A percentile compares a stretch with the other conserved stretches of the same genome.
Conservation (phyloP, 2,797 vertebrate species). For the Galaxias olidus region DNA sequence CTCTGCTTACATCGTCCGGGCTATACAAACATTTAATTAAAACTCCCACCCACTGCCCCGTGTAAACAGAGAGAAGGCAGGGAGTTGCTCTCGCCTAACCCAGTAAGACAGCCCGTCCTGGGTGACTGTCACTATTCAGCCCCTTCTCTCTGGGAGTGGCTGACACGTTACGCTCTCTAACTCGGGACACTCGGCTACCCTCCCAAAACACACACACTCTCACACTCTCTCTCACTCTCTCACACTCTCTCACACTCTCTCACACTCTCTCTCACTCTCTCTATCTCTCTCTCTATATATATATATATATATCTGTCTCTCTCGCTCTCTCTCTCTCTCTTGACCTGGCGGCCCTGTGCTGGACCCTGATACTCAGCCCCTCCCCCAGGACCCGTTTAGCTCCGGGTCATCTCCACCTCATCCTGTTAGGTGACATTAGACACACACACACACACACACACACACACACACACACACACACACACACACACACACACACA, state of each 20-base stretch:
- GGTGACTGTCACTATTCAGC: constrained; percentile 50
- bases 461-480: constrained; percentile 5
- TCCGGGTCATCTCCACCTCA: constrained; percentile 38
- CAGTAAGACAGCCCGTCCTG: constrained; percentile 48
- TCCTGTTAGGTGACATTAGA: constrained; percentile 40
- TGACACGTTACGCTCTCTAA: constrained; percentile 61
- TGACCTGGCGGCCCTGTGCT: constrained; percentile 22
- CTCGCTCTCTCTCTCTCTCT: background rate
- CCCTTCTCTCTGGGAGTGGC: constrained; percentile 57
- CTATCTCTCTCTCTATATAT: background rate
- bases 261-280: constrained; percentile 5
- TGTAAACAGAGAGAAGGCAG: background rate
- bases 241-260: constrained; percentile 5
- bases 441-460: constrained; percentile 29
- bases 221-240: constrained; percentile 29
- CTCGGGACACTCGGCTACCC: constrained; percentile 46
- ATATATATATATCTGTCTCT: no score
- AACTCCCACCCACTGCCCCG: constrained; percentile 7
- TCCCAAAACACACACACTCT: background rate
- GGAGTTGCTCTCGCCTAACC: constrained; percentile 43
- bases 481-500: constrained; percentile 30
- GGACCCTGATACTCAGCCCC: constrained; percentile 1
- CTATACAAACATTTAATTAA: background rate
- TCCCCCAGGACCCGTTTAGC: constrained; percentile 2
- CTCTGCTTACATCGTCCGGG: no score